Evolutionary conservation across 2,113 vertebrate genomes (phyloP).

Genomic region (Chaenogobius annularis): DNA sequence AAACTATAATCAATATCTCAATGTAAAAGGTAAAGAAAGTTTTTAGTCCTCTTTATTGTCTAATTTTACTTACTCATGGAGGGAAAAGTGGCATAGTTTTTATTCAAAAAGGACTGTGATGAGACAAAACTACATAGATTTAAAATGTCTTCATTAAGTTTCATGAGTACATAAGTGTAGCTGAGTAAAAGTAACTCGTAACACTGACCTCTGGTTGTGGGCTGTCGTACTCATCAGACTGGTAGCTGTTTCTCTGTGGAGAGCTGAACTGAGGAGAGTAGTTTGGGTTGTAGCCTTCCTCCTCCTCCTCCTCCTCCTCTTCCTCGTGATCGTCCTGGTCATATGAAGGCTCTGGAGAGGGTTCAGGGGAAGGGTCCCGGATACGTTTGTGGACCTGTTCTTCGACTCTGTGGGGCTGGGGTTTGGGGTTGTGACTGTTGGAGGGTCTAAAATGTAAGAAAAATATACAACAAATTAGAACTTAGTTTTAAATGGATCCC

Average conservation of each 20-base stretch:
- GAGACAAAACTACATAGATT: no score
- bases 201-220: constrained; percentile 71
- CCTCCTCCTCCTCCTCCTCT: constrained; percentile 67
- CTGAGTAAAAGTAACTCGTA: neutral
- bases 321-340: constrained; percentile 74
- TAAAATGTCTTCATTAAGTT: no score
- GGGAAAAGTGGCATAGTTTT: no score
- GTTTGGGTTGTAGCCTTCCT: constrained; percentile 77
- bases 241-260: constrained; percentile 70
- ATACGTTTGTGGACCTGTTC: constrained; percentile 37
- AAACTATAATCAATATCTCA: no score
- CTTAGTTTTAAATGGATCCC: no score
- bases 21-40: no score
- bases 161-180: no score
- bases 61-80: no score
- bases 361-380: constrained; percentile 70
- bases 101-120: no score
- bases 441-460: constrained; percentile 46
- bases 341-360: constrained; percentile 75
- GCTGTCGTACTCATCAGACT: constrained; percentile 74
- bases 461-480: neutral
- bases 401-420: neutral
- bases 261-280: constrained; percentile 82
- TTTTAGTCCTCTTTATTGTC: no score
- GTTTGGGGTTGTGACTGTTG: constrained; percentile 55